Evolutionary conservation across 2,113 vertebrate genomes (phyloP), one percentile per base, ranked within the genome.

Genomic region (Silurus meridionalis): DNA sequence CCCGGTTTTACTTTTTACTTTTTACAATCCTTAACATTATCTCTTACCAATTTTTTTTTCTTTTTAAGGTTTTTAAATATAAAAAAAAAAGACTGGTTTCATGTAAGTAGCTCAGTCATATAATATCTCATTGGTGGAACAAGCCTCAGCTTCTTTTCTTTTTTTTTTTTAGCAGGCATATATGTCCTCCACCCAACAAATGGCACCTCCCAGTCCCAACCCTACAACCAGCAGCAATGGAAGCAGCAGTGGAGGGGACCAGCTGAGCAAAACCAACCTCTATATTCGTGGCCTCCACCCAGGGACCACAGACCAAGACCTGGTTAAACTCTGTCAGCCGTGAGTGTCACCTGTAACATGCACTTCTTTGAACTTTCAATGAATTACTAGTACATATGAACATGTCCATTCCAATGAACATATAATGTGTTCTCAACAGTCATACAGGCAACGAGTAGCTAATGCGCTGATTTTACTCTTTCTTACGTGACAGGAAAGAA

Each of bases 201-300:
- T 97, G 97, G 95, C 95, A 90, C 96, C 96, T 17, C 95, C 97
- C 85, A 97, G 96, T 94, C 96, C 96, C 82, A 96, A 94, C 93
- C 93, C 88, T 89, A 93, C 89, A 91, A 90, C 89, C 87, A 93
- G 91, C 85, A 93, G 94, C 90, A 92, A 93, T 90, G 89, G 89
- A 75, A 92, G 94, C 84, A 94, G 93, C 86, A 90, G 85, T 8
- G 94, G 91, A 9, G 93, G 91, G 9, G 97, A 97, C 89, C 97
- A 97, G 91, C 94, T 98, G 91, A 98, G 97, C 93, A 98, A 97
- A 93, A 98, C 97, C 90, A 98, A 97, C 93, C 94, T 98, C 71
- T 98, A 97, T 91, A 98, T 98, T 91, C 96, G 97, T 57, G 97
- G 97, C 87, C 92, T 98, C 89, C 97, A 96, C 80, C 97, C 97